phyloP scores from a whole-genome alignment of 1,140 invertebrate species.

The Littorina saxatilis region DNA sequence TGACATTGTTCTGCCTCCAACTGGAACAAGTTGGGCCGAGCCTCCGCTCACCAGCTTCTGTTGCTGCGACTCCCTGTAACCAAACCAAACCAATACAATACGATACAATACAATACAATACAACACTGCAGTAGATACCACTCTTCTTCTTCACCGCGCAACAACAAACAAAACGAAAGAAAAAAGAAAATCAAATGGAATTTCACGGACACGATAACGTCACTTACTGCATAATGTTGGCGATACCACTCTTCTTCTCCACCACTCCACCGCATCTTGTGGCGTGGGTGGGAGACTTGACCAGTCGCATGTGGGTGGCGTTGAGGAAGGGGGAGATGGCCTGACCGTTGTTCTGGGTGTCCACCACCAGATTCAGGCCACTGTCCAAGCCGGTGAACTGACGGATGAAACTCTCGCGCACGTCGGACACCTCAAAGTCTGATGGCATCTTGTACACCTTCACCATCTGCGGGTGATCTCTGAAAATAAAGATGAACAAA shows the following conservation, averaged over 20 bases:
- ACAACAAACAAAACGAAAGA: no score
- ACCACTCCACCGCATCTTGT: constrained; percentile 63
- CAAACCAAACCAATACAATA: constrained; percentile 14
- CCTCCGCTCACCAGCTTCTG: constrained; percentile 72
- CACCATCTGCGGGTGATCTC: constrained; percentile 98
- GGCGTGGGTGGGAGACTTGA: constrained; percentile 54
- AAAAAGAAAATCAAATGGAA: no score
- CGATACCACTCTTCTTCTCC: constrained; percentile 68
- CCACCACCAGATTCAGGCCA: constrained; percentile 64
- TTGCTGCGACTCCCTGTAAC: constrained; percentile 73
- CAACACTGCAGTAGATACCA: neutral
- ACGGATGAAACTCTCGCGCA: constrained; percentile 98
- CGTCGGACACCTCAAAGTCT: constrained; percentile 97
- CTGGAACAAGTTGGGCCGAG: constrained; percentile 67
- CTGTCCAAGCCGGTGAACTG: constrained; percentile 82
- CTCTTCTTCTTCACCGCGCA: no score
- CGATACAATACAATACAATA: neutral
- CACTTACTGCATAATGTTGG: constrained; percentile 67
- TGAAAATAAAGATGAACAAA: constrained; percentile 45
- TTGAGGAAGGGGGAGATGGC: constrained; percentile 55
- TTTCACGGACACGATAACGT: no score
- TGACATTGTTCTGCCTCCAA: constrained; percentile 70
- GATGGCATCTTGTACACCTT: constrained; percentile 95
- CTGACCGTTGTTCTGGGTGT: constrained; percentile 59
- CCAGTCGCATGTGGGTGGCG: constrained; percentile 56